phyloP scores from a whole-genome alignment of 2,797 vertebrate genomes.

The Crocodylus rhombifer region DNA sequence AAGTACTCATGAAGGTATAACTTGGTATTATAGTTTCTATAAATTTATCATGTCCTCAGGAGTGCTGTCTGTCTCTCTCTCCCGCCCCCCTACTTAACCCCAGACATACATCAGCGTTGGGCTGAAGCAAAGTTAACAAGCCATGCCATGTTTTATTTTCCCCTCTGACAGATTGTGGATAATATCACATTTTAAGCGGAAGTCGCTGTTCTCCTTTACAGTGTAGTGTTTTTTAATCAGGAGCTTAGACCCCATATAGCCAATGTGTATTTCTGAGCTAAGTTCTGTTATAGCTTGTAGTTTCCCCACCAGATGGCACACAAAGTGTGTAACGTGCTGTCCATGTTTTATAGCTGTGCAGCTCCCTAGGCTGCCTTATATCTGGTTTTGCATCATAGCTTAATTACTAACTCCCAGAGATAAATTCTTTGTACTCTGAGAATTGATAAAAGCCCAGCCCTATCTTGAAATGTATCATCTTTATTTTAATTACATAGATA shows the following conservation, averaged over 20 bases:
- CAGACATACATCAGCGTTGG: not conserved
- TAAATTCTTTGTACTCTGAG: not conserved
- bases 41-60: not conserved
- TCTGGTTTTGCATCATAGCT: not conserved
- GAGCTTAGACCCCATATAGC: not conserved
- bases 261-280: rapidly evolving
- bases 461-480: not conserved
- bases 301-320: slow-evolving; percentile 73
- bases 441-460: not conserved
- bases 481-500: not conserved
- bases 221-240: not conserved
- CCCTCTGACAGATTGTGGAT: not conserved
- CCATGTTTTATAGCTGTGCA: rapidly evolving
- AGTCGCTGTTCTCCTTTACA: not conserved
- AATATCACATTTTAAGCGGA: not conserved
- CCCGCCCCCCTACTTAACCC: not conserved
- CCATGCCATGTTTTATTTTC: not conserved
- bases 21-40: not conserved
- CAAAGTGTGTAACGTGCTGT: not conserved
- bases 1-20: not conserved
- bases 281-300: not conserved
- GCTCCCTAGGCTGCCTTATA: not conserved
- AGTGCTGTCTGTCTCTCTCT: rapidly evolving
- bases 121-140: not conserved
- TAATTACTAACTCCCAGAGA: not conserved